A percentile compares a stretch with the other conserved stretches of the same genome.
These are phyloP conservation scores for Eriosoma lanigerum DNA, from an alignment of 1,140 invertebrate species.

Conservation along the genomic window DNA sequence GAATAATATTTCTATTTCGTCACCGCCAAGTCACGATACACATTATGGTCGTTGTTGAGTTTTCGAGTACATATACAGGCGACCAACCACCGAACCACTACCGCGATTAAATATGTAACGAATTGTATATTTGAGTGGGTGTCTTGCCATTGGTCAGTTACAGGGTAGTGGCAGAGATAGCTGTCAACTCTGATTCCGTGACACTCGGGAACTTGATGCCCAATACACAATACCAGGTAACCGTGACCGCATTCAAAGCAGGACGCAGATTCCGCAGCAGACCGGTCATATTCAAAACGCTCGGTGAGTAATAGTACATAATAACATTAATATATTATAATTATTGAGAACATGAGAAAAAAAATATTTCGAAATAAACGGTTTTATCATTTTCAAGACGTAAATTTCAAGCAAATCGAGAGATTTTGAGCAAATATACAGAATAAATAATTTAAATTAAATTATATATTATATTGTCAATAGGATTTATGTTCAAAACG, in stretches of 20 bases:
- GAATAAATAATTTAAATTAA: too few relatives aligned
- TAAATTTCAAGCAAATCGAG: too few relatives aligned
- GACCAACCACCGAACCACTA: background rate
- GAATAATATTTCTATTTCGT: background rate
- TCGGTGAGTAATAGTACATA: constrained; percentile 65
- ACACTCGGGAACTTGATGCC: constrained; percentile 75
- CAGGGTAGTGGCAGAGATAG: constrained; percentile 84
- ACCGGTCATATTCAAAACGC: constrained; percentile 81
- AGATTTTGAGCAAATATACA: too few relatives aligned
- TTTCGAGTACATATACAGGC: background rate
- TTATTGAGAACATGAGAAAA: too few relatives aligned
- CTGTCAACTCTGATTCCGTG: constrained; percentile 80
- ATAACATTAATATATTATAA: too few relatives aligned
- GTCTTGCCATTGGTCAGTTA: constrained; percentile 66
- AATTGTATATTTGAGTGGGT: constrained; percentile 14
- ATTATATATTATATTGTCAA: too few relatives aligned
- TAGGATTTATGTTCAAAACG: too few relatives aligned
- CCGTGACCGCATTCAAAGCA: constrained; percentile 75
- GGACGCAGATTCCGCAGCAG: constrained; percentile 77
- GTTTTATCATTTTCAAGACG: too few relatives aligned
- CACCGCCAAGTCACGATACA: background rate
- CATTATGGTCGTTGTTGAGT: background rate
- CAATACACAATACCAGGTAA: constrained; percentile 83
- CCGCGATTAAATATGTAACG: constrained; percentile 46
- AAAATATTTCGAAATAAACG: too few relatives aligned